Evolutionary conservation across 1,140 invertebrate species (phyloP), one percentile per base, ranked within the genome.

Genomic region (Littorina saxatilis): DNA sequence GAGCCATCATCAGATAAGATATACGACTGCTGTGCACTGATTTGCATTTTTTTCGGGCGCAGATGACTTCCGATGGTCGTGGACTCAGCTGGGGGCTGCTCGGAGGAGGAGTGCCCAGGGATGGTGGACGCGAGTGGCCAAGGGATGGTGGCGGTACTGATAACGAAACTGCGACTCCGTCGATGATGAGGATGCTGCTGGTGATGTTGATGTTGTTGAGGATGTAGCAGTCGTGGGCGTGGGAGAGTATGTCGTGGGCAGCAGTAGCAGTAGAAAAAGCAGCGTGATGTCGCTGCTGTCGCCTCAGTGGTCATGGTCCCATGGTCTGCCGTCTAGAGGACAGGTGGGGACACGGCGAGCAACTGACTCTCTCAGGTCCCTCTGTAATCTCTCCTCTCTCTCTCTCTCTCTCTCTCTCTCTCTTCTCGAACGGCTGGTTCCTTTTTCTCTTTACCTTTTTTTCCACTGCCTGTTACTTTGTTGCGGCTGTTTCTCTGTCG

Each of bases 51-150:
- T 73, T 39, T 73, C 40, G 70, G 23, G 39, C 70, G 70, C 70
- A 73, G 40, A 73, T 73, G 37, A 73, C 20, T 73, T 73, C 70
- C 70, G 70, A 73, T 43, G 23, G 32, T 27, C 70, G 58, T 61
- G 4, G n/a, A 61, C 20, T 29, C 58, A 23, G 58, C 58, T 23
- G 20, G 58, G 27, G 5, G 43, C 43, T 61, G 7, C 27, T 23
- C 4, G 27, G 4, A 61, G 58, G 5, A 61, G 58, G 58, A 61
- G 58, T 61, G 58, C 23, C 29, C 20, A 23, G 50, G 50, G 47
- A 55, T 58, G 55, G 35, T 35, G 17, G 11, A 5, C 9, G 43
- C 9, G 27, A 50, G 72, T 29, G 1, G 15, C 5, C 7, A 43
- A 27, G n/a, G 15, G 72, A 43, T 75, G 43, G 20, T 55, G 52